These are phyloP conservation scores for Enoplosus armatus DNA, from an alignment of 2,797 vertebrate genomes.

Conservation along the genomic window DNA sequence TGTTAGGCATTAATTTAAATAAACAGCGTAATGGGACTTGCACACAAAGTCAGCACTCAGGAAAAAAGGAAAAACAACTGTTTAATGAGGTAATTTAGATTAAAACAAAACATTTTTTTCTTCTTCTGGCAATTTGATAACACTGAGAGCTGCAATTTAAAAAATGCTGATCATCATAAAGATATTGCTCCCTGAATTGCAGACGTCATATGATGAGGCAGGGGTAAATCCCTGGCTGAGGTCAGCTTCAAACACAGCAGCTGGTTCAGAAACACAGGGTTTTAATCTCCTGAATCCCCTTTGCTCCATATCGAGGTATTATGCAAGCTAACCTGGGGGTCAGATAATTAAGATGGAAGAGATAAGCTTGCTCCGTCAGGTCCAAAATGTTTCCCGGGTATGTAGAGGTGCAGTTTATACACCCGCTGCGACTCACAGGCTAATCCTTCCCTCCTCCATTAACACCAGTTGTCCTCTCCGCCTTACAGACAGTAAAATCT, in stretches of 20 bases:
- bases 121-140: conserved; percentile 42
- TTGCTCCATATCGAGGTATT: conserved; percentile 76
- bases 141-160: conserved; percentile 67
- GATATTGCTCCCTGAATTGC: conserved; percentile 59
- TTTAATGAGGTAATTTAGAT: conserved; percentile 72
- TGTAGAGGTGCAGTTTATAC: conserved; percentile 59
- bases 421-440: conserved; percentile 53
- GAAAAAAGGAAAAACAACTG: conserved; percentile 30
- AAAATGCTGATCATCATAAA: conserved; percentile 57
- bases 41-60: conserved; percentile 55
- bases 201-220: conserved; percentile 64
- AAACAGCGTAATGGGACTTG: conserved; percentile 63
- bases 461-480: conserved; percentile 54
- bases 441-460: conserved; percentile 72
- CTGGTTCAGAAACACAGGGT: conserved; percentile 67
- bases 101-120: conserved; percentile 46
- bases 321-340: conserved; percentile 79
- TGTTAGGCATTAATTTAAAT: conserved; percentile 65
- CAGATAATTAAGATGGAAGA: conserved; percentile 81
- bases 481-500: conserved; percentile 50
- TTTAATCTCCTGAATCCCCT: conserved; percentile 81
- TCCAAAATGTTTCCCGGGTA: conserved; percentile 72
- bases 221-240: conserved; percentile 67
- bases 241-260: conserved; percentile 72
- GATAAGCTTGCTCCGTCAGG: conserved; percentile 73